Evolutionary conservation across 2,113 vertebrate species (phyloP).

Genomic region (Embiotoca jacksoni): DNA sequence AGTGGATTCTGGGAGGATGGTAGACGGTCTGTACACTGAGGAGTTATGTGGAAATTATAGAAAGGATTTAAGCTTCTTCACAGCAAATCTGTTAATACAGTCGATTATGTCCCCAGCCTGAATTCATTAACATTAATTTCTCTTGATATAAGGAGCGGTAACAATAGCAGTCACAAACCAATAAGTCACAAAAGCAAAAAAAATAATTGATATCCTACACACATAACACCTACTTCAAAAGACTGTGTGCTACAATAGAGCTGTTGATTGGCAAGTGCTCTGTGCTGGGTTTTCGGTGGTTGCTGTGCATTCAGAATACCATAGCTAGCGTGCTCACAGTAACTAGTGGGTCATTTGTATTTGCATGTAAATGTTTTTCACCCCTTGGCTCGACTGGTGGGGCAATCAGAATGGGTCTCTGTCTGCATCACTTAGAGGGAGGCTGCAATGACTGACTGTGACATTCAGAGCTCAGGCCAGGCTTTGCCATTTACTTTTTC

Average conservation of each 20-base stretch:
- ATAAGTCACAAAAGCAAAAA: conserved; percentile 50
- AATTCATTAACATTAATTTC: conserved; percentile 67
- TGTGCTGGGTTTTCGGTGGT: conserved; percentile 53
- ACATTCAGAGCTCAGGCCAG: conserved; percentile 72
- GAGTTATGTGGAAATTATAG: conserved; percentile 44
- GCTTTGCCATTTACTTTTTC: conserved; percentile 66
- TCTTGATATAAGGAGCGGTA: conserved; percentile 25
- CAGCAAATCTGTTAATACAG: conserved; percentile 64
- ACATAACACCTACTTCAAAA: conserved; percentile 63
- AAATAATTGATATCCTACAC: conserved; percentile 70
- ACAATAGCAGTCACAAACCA: conserved; percentile 59
- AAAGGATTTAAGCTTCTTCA: conserved; percentile 62
- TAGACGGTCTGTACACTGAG: conserved; percentile 32
- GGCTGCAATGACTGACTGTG: conserved; percentile 74
- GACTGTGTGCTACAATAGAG: conserved; percentile 61
- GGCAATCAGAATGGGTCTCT: conserved; percentile 80
- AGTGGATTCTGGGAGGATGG: conserved; percentile 46
- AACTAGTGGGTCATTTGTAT: conserved; percentile 78
- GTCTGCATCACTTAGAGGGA: conserved; percentile 78
- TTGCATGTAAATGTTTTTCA: conserved; percentile 86
- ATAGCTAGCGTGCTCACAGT: conserved; percentile 59
- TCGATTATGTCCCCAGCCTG: conserved; percentile 41
- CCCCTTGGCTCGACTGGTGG: conserved; percentile 75
- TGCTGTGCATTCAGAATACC: conserved; percentile 66
- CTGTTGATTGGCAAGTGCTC: conserved; percentile 73